Evolutionary conservation across 2,113 vertebrate species (phyloP), one percentile per base, ranked within the genome.

Genomic region (Theristicus caerulescens): DNA sequence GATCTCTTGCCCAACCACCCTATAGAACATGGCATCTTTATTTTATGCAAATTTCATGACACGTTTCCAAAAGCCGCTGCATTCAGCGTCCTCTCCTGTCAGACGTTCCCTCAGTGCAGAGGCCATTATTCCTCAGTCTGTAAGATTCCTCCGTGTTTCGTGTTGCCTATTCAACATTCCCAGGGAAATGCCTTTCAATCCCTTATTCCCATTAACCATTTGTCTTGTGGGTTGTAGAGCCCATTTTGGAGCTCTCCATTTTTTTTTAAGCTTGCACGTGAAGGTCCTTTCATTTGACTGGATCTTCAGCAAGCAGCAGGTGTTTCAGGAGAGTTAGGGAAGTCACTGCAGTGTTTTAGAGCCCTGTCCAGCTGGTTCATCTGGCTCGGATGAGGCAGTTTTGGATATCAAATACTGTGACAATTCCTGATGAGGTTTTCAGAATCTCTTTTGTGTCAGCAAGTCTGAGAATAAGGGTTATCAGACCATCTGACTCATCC

Each of bases 401-500:
- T 81, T 55, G 29, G 36, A 66, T 62, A 86, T n/a, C 58, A 79
- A 95, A 91, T 51, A 87, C 49, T 65, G 73, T 87, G 70, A 85
- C 57, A 90, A 86, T 10, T 91, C 77, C 81, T 79, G 52, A 78
- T 54, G 66, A 94, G 73, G 81, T 94, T 94, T 94, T 91, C 81
- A 76, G 49, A 82, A 94, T 49, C 82, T 72, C 61, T 82, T 94
- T 64, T 80, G 66, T 96, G 90, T 90, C 95, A 95, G 66, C 89
- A 94, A 91, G 66, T 85, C 91, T 91, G 73, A 85, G 52, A 95
- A 72, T 59, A 85, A 87, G 57, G 91, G 89, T 91, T 93, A 95
- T 93, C 70, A 93, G 82, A 93, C 66, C 86, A 94, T 65, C 61
- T 95, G 93, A 96, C 49, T 97, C 93, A 97, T 94, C 32, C n/a